Percentiles rank a stretch among this genome's conserved stretches.
Evolutionary conservation across 2,113 vertebrate species (phyloP).

Genomic region (Epinephelus moara): DNA sequence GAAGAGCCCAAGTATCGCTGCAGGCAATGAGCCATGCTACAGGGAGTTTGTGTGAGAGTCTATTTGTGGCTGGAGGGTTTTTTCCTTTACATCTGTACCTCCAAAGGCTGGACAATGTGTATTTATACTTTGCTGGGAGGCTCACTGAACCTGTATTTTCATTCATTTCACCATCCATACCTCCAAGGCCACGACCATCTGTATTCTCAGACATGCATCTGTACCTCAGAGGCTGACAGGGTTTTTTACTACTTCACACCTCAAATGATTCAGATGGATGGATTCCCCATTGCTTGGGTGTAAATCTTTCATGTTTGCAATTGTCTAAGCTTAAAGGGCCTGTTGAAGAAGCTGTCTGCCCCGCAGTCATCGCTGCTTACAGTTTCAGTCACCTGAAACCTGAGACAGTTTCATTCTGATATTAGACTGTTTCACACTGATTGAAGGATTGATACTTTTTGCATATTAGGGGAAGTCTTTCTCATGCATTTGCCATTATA

Average conservation of each 20-base stretch:
- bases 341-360: constrained; percentile 19
- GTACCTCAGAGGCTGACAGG: neutral
- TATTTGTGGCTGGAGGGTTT: constrained; percentile 25
- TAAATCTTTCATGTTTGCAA: constrained; percentile 56
- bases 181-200: constrained; percentile 20
- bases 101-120: constrained; percentile 28
- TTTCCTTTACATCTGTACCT: constrained; percentile 14
- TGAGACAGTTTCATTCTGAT: neutral
- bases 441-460: neutral
- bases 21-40: constrained; percentile 45
- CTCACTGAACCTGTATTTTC: neutral
- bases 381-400: neutral
- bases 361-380: neutral
- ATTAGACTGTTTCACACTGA: neutral
- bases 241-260: constrained; percentile 19
- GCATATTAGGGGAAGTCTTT: neutral
- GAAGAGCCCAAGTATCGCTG: constrained; percentile 34
- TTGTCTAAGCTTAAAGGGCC: constrained; percentile 48
- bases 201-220: constrained; percentile 1
- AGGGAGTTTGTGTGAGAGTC: neutral
- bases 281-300: constrained; percentile 9
- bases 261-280: constrained; percentile 32
- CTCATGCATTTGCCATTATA: neutral
- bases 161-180: constrained; percentile 4
- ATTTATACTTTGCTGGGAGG: constrained; percentile 18